Evolutionary conservation across 2,888 invertebrate genomes (phyloP).

Genomic region (Cephus nigrinus): DNA sequence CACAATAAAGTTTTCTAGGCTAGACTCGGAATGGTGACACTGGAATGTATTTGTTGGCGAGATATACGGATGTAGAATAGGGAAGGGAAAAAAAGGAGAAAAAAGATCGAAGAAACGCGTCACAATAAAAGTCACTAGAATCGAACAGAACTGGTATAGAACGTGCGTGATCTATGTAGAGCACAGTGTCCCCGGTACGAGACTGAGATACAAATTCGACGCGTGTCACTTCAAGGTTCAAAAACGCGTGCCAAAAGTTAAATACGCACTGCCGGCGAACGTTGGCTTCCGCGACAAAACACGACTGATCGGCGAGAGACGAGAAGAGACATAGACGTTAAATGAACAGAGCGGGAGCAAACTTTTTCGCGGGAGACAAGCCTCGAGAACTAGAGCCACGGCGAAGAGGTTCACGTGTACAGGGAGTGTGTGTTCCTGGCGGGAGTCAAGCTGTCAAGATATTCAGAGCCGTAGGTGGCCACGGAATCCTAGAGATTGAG

Average conservation of each 20-base stretch:
- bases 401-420: neutral
- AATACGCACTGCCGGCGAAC: constrained; percentile 2
- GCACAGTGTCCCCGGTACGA: neutral
- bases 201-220: neutral
- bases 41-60: neutral
- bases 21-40: neutral
- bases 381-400: neutral
- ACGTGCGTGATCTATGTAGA: neutral
- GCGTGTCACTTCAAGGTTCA: constrained; percentile 9
- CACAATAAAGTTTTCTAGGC: neutral
- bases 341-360: neutral
- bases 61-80: neutral
- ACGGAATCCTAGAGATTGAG: neutral
- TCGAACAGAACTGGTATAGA: neutral
- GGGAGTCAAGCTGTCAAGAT: neutral
- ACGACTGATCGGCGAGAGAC: neutral
- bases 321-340: neutral
- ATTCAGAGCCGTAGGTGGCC: neutral
- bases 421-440: neutral
- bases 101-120: neutral
- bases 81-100: neutral
- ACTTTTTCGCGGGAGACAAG: constrained; percentile 1
- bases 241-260: constrained; percentile 7
- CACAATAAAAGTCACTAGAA: neutral
- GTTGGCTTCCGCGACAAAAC: constrained; percentile 2